Base-by-base conservation (phyloP, 2,113 vertebrate species). In the Vimba vimba region DNA sequence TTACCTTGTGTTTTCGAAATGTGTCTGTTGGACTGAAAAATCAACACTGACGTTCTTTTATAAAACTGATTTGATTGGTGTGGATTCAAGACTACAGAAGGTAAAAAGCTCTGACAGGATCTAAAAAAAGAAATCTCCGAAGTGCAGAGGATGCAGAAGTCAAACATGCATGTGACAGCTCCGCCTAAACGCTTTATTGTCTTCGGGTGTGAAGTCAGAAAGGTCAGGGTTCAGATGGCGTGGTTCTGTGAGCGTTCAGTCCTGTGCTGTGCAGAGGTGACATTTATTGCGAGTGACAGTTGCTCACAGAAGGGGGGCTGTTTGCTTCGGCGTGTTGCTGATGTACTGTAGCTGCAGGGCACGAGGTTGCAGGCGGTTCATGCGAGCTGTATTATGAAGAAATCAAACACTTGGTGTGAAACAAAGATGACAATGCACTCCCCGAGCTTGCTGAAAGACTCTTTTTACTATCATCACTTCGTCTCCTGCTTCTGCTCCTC, bases 211-310 rank as follows among this genome's bases (percentile, higher is more conserved):
- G 74, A 33, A 62, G 15, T 55, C 33, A 57, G 73, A 52, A 86
- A 84, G 52, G 83, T 71, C 71, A 45, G 45, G 68, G 76, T 47
- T 75, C 15, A 43, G 78, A 62, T 25, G 33, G 0, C 73, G 30
- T 89, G 83, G 73, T 66, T 75, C 73, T 86, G 55, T 57, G 83
- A 57, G 66, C 60, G 27, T 60, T 82, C 33, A 45, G 23, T 8
- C 19, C 23, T 80, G 36, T 39, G 52, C 57, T 47, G 27, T 60
- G 21, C 25, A 27, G 50, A 45, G 64, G 81, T 82, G 87, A 88
- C 71, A 84, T 64, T 36, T 79, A 90, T 89, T 89, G 85, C 21
- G 73, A 17, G 81, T 87, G 89, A 89, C 88, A 85, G 71, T 85
- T 47, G 30, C 73, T 59, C 75, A 36, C 71, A 77, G 76, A 62